Conservation (phyloP, 2,888 invertebrate genomes). For the Aethes cnicana region DNA sequence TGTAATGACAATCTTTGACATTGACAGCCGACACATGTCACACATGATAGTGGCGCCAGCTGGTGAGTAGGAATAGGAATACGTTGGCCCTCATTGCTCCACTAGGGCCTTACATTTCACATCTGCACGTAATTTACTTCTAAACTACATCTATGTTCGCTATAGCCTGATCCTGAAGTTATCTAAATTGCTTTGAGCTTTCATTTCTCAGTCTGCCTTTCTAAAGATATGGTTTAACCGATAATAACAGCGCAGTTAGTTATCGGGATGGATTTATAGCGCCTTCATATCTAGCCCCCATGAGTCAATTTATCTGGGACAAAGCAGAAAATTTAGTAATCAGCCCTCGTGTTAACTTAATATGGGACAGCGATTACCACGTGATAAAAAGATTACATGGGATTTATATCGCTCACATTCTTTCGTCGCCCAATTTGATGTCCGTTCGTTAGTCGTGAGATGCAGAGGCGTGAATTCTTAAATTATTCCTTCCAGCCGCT, state of each 20-base stretch:
- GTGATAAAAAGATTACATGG: constrained; percentile 21
- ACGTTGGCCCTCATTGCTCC: no score
- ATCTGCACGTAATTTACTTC: no score
- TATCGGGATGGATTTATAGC: constrained; percentile 54
- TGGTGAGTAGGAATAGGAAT: no score
- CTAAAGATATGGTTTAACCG: constrained; percentile 39
- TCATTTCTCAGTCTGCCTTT: constrained; percentile 43
- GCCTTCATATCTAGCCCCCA: constrained; percentile 39
- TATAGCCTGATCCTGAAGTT: constrained; percentile 24
- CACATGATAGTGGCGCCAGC: no score
- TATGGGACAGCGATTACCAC: constrained; percentile 24
- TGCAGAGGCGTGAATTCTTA: constrained; percentile 57
- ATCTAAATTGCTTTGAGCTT: constrained; percentile 36
- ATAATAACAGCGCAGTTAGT: constrained; percentile 42
- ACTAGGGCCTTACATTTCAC: no score
- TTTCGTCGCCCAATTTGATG: constrained; percentile 9
- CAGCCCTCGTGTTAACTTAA: constrained; percentile 25
- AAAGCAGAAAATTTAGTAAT: constrained; percentile 43
- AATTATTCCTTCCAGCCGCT: constrained; percentile 49
- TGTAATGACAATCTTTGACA: no score
- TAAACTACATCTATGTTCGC: constrained; percentile 4
- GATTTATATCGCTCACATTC: constrained; percentile 14
- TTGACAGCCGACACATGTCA: no score
- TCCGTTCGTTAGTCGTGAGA: constrained; percentile 25
- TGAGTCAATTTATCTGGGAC: constrained; percentile 51